phyloP scores from a whole-genome alignment of 92 coral and sea anemone species.

The Scolanthus callimorphus region DNA sequence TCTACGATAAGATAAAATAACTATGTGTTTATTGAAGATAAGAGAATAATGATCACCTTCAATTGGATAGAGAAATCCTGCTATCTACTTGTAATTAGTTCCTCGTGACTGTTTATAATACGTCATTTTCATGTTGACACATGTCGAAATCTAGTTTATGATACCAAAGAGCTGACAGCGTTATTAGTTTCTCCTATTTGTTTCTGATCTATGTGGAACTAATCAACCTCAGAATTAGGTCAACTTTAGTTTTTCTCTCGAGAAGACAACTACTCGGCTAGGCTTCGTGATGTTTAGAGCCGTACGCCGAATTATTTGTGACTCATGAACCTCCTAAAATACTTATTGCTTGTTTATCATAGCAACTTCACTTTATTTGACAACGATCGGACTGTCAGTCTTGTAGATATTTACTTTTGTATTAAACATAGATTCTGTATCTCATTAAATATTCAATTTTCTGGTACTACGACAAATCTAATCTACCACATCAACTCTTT shows the following conservation, averaged over 20 bases:
- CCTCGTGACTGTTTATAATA: background rate
- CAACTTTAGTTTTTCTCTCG: background rate
- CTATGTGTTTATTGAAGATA: background rate
- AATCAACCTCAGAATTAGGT: background rate
- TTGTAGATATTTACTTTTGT: background rate
- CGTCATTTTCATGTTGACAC: background rate
- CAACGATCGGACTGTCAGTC: background rate
- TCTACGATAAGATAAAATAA: background rate
- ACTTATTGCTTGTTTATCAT: background rate
- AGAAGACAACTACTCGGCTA: background rate
- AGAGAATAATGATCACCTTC: background rate
- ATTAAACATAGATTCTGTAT: background rate
- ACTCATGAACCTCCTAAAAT: background rate
- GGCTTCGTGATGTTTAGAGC: background rate
- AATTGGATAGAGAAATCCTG: background rate
- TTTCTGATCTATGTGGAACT: background rate
- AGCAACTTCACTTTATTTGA: background rate
- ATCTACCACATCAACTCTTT: background rate
- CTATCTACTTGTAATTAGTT: background rate
- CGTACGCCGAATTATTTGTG: background rate
- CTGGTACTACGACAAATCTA: background rate
- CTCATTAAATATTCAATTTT: background rate
- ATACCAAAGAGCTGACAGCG: background rate
- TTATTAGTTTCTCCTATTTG: background rate
- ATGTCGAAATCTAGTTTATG: background rate